phyloP scores from a whole-genome alignment of 2,888 invertebrate species.

The Erpobdella octoculata region DNA sequence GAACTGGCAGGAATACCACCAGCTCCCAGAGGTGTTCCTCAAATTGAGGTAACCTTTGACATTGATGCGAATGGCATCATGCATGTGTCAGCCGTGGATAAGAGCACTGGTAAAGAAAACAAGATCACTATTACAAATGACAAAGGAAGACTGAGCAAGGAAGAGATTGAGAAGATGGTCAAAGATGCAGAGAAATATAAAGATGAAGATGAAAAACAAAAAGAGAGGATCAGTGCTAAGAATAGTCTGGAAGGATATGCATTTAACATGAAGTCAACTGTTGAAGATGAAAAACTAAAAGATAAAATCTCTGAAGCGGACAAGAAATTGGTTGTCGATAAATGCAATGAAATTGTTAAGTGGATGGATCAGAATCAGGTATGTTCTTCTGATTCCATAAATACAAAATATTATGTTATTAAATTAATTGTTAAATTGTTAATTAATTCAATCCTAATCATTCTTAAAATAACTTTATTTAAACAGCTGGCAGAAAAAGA shows the following conservation, averaged over 20 bases:
- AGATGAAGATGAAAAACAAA: constrained; percentile 58
- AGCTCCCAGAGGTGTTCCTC: constrained; percentile 79
- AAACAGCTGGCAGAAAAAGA: constrained; percentile 88
- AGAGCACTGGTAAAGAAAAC: constrained; percentile 59
- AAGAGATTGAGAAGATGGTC: constrained; percentile 84
- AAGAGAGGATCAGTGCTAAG: constrained; percentile 63
- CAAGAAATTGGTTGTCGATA: constrained; percentile 71
- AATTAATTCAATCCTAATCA: too few species aligned
- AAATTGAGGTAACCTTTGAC: constrained; percentile 59
- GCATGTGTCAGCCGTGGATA: constrained; percentile 85
- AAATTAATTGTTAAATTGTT: too few species aligned
- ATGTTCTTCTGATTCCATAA: constrained; percentile 89
- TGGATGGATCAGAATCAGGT: constrained; percentile 41
- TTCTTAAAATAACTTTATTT: constrained; percentile 83
- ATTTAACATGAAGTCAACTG: constrained; percentile 80
- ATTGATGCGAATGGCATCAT: constrained; percentile 74
- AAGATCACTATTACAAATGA: constrained; percentile 64
- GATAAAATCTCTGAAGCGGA: constrained; percentile 77
- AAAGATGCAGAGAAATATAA: constrained; percentile 87
- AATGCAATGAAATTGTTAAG: constrained; percentile 66
- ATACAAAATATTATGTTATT: too few species aligned
- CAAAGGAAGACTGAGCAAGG: constrained; percentile 76
- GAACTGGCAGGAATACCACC: constrained; percentile 58
- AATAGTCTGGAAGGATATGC: constrained; percentile 77
- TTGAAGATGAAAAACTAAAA: constrained; percentile 88